These are phyloP conservation scores for Pararge aegeria DNA, from an alignment of 1,140 invertebrate genomes.

Conservation along the genomic window DNA sequence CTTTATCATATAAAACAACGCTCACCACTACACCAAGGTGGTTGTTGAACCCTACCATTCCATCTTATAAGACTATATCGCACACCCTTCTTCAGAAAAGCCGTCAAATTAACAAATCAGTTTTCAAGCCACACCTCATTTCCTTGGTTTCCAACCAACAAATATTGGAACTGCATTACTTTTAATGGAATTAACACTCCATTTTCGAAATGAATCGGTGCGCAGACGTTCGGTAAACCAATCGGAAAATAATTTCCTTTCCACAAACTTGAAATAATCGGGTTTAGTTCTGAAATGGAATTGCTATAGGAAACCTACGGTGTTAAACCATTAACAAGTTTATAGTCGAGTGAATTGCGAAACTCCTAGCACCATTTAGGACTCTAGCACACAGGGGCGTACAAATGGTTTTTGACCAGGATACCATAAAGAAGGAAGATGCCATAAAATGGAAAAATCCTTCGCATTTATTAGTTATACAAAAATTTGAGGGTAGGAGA, in stretches of 20 bases:
- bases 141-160: not conserved
- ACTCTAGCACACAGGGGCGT: no score
- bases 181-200: conserved; percentile 11
- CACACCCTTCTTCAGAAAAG: no score
- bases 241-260: conserved; percentile 28
- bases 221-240: conserved; percentile 21
- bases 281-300: conserved; percentile 1
- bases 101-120: not conserved
- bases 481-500: no score
- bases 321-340: conserved; percentile 5
- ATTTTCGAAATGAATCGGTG: conserved; percentile 6
- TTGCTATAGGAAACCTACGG: not conserved
- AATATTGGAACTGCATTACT: not conserved
- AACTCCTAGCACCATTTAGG: no score
- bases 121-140: not conserved
- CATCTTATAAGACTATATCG: no score
- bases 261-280: conserved; percentile 11
- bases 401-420: no score
- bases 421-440: no score
- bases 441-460: no score
- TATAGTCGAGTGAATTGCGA: not conserved
- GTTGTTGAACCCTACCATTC: no score
- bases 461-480: no score
- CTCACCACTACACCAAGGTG: no score
- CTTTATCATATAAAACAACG: no score